Evolutionary conservation across 1,140 invertebrate species (phyloP).

Genomic region (Leptopilina clavipes): DNA sequence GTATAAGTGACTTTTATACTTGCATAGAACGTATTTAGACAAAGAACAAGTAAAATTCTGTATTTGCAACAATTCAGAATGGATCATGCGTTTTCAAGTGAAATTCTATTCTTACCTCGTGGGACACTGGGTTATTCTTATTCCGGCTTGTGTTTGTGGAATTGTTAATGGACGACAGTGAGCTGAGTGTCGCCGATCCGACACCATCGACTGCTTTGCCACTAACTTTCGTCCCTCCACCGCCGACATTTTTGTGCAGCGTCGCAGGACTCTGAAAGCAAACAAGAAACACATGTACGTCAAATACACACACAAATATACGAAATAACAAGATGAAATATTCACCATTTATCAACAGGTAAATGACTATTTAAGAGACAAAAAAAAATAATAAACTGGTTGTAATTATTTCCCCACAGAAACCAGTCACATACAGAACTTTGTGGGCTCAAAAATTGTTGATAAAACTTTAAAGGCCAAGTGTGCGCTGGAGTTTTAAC

Average conservation of each 20-base stretch:
- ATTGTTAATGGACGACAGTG: conserved; percentile 72
- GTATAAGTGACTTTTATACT: not conserved
- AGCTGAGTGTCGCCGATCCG: conserved; percentile 72
- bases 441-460: too few species aligned
- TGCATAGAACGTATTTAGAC: too few species aligned
- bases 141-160: conserved; percentile 69
- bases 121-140: conserved; percentile 69
- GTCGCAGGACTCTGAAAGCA: conserved; percentile 73
- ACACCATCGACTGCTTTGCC: conserved; percentile 71
- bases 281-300: too few species aligned
- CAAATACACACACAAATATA: too few species aligned
- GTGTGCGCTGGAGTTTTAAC: not conserved
- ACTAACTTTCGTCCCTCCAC: conserved; percentile 72
- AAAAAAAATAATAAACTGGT: too few species aligned
- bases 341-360: too few species aligned
- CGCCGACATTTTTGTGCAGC: conserved; percentile 74
- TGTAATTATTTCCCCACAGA: too few species aligned
- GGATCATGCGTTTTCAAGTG: not conserved
- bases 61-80: not conserved
- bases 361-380: too few species aligned
- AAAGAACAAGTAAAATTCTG: too few species aligned
- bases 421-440: too few species aligned
- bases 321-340: too few species aligned
- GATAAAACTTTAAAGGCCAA: too few species aligned
- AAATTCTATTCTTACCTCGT: conserved; percentile 66